These are phyloP conservation scores for Falco peregrinus DNA, from an alignment of 2,797 vertebrate species.

Conservation along the genomic window DNA sequence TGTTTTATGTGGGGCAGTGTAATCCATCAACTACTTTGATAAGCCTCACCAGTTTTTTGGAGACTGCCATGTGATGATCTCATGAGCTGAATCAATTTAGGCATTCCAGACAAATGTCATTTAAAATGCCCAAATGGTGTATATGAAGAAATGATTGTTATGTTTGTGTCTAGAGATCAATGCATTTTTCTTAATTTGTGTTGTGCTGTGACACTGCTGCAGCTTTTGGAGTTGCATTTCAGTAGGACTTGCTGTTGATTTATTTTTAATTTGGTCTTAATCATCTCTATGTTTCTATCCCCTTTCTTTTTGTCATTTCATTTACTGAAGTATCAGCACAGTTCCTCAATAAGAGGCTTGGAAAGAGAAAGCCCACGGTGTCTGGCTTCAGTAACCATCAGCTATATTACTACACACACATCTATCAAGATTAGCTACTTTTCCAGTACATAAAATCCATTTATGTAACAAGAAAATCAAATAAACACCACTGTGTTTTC, in stretches of 20 bases:
- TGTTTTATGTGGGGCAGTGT: conserved; percentile 49
- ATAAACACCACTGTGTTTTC: conserved; percentile 75
- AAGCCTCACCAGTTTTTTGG: conserved; percentile 52
- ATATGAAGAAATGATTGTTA: conserved; percentile 39
- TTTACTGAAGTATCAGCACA: conserved; percentile 77
- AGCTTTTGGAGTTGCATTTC: conserved; percentile 50
- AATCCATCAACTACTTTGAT: conserved; percentile 65
- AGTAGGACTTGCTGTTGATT: conserved; percentile 58
- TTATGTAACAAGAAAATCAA: conserved; percentile 82
- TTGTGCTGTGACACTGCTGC: conserved; percentile 2
- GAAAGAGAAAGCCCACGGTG: conserved; percentile 73
- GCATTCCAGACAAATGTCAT: conserved; percentile 49
- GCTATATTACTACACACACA: conserved; percentile 75
- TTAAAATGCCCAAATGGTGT: conserved; percentile 54
- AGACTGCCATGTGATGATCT: conserved; percentile 53
- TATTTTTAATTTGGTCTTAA: conserved; percentile 74
- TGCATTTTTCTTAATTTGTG: conserved; percentile 56
- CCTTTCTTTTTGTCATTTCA: conserved; percentile 72
- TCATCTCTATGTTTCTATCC: conserved; percentile 72
- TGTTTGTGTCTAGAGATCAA: conserved; percentile 55
- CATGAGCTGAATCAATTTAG: conserved; percentile 65
- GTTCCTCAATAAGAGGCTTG: conserved; percentile 74
- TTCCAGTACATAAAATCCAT: conserved; percentile 83
- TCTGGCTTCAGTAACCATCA: conserved; percentile 76
- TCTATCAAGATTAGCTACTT: conserved; percentile 82